Conservation (phyloP, 2,113 vertebrate species). For the Heterotilapia buettikoferi region DNA sequence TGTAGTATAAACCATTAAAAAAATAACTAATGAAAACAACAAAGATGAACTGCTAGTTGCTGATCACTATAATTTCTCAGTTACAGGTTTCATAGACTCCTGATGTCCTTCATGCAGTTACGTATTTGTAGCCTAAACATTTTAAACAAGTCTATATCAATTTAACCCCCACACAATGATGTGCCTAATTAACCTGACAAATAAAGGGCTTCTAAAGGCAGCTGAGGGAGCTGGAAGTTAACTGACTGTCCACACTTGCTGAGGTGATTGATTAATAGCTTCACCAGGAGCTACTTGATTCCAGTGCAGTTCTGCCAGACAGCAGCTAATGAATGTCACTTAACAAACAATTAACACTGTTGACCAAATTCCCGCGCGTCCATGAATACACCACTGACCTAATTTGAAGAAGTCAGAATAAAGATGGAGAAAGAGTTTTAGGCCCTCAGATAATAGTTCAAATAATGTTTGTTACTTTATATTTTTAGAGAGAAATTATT, state of each 20-base stretch:
- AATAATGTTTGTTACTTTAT: background rate
- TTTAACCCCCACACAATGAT: background rate
- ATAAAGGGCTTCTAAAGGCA: background rate
- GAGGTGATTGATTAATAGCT: constrained; percentile 40
- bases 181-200: background rate
- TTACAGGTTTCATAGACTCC: background rate
- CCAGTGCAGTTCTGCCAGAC: background rate
- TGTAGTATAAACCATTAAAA: background rate
- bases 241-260: background rate
- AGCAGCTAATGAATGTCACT: constrained; percentile 36
- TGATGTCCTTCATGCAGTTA: background rate
- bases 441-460: background rate
- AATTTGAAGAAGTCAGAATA: background rate
- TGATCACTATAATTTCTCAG: background rate
- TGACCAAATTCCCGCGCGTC: background rate
- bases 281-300: constrained; percentile 1
- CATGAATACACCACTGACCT: background rate
- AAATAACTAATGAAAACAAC: background rate
- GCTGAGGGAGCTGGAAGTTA: background rate
- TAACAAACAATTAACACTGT: constrained; percentile 36
- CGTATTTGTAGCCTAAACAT: background rate
- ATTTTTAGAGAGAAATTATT: background rate
- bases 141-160: background rate
- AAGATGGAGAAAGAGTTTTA: background rate
- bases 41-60: background rate